Conservation (phyloP, 2,888 invertebrate species). For the Polydrusus pterygomalis region DNA sequence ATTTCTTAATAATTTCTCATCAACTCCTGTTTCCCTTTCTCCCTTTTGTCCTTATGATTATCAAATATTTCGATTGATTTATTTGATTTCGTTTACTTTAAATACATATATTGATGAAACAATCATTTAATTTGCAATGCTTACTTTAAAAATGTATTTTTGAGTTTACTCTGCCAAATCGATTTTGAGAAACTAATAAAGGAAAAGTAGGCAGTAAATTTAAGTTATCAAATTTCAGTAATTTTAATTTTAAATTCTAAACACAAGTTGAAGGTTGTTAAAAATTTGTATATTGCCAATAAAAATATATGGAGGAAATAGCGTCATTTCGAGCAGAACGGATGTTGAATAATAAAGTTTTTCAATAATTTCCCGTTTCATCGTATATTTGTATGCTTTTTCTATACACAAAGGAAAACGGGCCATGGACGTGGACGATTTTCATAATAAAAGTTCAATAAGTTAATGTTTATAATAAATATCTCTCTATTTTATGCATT, state of each 20-base stretch:
- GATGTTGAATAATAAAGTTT: constrained; percentile 21
- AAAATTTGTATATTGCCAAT: not conserved
- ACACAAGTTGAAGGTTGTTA: constrained; percentile 21
- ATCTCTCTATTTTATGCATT: too few species aligned
- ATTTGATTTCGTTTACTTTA: not conserved
- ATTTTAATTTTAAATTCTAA: constrained; percentile 23
- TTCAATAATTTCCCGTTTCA: constrained; percentile 10
- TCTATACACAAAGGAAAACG: not conserved
- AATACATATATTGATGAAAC: not conserved
- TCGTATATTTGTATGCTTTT: not conserved
- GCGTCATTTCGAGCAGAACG: constrained; percentile 12
- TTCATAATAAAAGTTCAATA: not conserved
- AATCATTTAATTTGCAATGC: not conserved
- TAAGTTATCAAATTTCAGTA: constrained; percentile 13
- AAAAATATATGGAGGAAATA: constrained; percentile 18
- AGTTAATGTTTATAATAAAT: not conserved
- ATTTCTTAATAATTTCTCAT: too few species aligned
- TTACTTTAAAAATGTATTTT: not conserved
- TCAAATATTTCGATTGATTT: too few species aligned
- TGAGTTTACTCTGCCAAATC: not conserved
- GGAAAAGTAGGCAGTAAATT: too few species aligned
- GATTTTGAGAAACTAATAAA: not conserved
- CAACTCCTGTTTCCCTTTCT: too few species aligned
- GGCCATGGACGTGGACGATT: constrained; percentile 3
- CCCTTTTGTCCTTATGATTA: too few species aligned